Evolutionary conservation across 2,797 vertebrate genomes (phyloP).

Genomic region (Glyptemys insculpta): DNA sequence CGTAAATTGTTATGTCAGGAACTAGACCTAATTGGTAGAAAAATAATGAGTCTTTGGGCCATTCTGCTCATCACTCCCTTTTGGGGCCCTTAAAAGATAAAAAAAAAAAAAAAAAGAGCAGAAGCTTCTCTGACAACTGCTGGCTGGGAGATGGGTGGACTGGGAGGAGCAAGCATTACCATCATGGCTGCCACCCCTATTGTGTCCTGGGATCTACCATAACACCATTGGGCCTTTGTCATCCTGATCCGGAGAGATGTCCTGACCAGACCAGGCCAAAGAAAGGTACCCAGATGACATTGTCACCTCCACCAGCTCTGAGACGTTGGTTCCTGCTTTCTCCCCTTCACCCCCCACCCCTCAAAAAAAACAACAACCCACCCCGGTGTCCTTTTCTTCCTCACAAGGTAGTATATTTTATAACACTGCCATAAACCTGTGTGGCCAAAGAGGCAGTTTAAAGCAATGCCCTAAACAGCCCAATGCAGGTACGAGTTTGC

Average conservation of each 20-base stretch:
- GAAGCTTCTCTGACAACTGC: no score
- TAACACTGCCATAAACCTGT: not conserved
- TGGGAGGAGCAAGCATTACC: no score
- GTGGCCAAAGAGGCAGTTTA: not conserved
- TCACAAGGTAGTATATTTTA: not conserved
- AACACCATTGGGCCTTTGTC: not conserved
- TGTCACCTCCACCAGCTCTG: not conserved
- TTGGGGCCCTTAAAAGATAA: not conserved
- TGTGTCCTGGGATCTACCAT: not conserved
- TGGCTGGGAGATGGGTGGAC: no score
- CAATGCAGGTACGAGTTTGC: not conserved
- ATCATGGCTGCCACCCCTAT: not conserved
- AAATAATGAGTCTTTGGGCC: not conserved
- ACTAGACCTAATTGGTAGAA: not conserved
- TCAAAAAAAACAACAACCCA: no score
- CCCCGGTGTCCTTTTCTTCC: no score
- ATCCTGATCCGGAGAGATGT: not conserved
- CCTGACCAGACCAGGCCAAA: not conserved
- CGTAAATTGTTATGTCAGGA: not conserved
- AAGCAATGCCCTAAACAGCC: not conserved
- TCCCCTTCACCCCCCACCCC: no score
- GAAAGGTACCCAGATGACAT: not conserved
- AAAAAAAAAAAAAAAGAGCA: no score
- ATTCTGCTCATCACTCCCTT: not conserved
- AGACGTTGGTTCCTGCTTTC: not conserved